These are phyloP conservation scores for Pteromalus puparum DNA, from an alignment of 1,140 invertebrate species.

Conservation along the genomic window DNA sequence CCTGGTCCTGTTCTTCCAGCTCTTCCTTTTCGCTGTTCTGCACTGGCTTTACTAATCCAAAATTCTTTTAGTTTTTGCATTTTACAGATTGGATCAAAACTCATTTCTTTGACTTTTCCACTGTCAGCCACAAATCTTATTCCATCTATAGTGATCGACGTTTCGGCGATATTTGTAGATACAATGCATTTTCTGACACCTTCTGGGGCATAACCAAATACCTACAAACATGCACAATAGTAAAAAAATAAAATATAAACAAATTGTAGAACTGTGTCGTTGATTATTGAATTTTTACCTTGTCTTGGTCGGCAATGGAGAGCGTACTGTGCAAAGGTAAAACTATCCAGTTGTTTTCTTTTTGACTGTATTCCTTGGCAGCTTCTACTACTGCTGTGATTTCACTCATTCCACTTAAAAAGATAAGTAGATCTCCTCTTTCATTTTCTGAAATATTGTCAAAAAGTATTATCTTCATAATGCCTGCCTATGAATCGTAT, in stretches of 20 bases:
- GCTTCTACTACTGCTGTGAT: constrained; percentile 94
- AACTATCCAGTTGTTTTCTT: constrained; percentile 93
- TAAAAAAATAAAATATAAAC: constrained; percentile 26
- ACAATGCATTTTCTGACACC: constrained; percentile 97
- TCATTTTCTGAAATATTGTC: constrained; percentile 80
- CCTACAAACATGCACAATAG: constrained; percentile 74
- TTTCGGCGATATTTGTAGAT: constrained; percentile 99
- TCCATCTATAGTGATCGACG: constrained; percentile 99
- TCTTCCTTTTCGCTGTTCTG: constrained; percentile 97
- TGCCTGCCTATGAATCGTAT: not conserved
- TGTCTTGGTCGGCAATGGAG: constrained; percentile 96
- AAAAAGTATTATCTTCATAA: constrained; percentile 38
- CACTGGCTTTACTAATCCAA: constrained; percentile 97
- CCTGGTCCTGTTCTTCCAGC: constrained; percentile 87
- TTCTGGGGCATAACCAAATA: constrained; percentile 97
- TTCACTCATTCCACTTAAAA: constrained; percentile 96
- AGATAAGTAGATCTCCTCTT: constrained; percentile 96
- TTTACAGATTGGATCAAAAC: constrained; percentile 91
- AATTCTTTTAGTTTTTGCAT: constrained; percentile 94
- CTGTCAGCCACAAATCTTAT: constrained; percentile 98
- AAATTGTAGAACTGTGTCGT: constrained; percentile 14
- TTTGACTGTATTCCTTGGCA: constrained; percentile 88
- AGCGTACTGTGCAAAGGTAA: constrained; percentile 95
- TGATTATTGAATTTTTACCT: constrained; percentile 76
- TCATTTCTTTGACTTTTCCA: constrained; percentile 98